These are phyloP conservation scores for Caenorhabditis doughertyi DNA, from an alignment of 2,888 invertebrate genomes.

Conservation along the genomic window DNA sequence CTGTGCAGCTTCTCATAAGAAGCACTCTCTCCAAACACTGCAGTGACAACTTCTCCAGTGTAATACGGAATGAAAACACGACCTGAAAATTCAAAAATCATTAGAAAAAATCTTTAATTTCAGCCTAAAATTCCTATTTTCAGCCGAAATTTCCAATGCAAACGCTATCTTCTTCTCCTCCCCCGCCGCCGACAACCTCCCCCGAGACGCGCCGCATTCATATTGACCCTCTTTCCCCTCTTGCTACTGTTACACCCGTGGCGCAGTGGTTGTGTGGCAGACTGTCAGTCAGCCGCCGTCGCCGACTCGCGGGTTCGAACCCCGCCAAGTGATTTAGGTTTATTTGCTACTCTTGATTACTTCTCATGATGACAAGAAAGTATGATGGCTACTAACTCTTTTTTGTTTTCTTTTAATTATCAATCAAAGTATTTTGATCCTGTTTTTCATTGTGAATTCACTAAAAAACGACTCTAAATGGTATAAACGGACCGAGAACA, in stretches of 20 bases:
- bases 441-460: too few species aligned
- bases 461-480: too few species aligned
- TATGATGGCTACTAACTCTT: constrained; percentile 61
- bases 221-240: constrained; percentile 9
- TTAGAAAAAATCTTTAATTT: too few species aligned
- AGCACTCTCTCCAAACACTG: constrained; percentile 78
- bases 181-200: background rate
- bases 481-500: too few species aligned
- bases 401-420: constrained; percentile 9
- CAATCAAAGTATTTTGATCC: too few species aligned
- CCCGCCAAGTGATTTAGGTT: constrained; percentile 64
- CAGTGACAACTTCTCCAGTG: constrained; percentile 82
- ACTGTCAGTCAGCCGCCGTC: background rate
- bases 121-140: too few species aligned
- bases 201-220: background rate
- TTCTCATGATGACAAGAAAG: constrained; percentile 58
- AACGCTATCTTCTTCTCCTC: background rate
- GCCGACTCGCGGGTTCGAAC: constrained; percentile 32
- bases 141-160: background rate
- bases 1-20: constrained; percentile 78
- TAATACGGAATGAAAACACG: constrained; percentile 82
- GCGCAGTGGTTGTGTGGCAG: constrained; percentile 51
- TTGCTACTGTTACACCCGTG: constrained; percentile 53
- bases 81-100: constrained; percentile 77
- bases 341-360: constrained; percentile 67